These are phyloP conservation scores for Slavum lentiscoides DNA, from an alignment of 2,888 invertebrate species.

Conservation along the genomic window DNA sequence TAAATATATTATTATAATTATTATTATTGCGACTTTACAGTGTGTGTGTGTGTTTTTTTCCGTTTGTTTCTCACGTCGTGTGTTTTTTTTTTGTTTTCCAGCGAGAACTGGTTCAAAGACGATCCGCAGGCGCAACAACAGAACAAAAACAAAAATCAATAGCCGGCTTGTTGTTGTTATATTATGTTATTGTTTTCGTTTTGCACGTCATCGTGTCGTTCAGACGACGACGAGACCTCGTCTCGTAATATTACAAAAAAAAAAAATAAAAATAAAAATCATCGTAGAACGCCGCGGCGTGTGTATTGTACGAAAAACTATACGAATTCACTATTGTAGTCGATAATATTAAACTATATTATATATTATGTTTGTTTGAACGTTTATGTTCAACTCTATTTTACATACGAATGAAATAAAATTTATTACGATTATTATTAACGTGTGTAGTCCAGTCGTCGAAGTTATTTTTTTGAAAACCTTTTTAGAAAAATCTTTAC, in stretches of 20 bases:
- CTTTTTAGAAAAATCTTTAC: no score
- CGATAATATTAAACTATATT: background rate
- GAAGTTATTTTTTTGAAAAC: no score
- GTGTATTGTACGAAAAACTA: background rate
- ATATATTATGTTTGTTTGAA: slow-evolving; percentile 4
- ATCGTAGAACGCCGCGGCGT: no score
- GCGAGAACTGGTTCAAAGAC: slow-evolving; percentile 90
- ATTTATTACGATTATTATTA: slow-evolving; percentile 16
- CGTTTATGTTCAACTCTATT: slow-evolving; percentile 8
- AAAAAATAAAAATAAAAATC: no score
- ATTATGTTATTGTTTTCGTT: slow-evolving; percentile 55
- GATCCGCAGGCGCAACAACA: slow-evolving; percentile 62
- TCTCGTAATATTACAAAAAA: no score
- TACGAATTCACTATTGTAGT: background rate
- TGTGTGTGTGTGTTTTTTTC: background rate
- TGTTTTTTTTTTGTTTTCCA: slow-evolving; percentile 57
- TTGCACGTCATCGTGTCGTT: slow-evolving; percentile 53
- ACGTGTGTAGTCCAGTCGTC: background rate
- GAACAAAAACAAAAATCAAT: slow-evolving; percentile 56
- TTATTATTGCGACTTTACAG: no score
- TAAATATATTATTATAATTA: no score
- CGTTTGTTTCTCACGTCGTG: no score
- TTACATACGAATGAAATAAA: slow-evolving; percentile 18
- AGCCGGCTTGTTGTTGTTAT: slow-evolving; percentile 57
- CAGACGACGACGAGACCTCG: no score